Conservation (phyloP, 2,888 invertebrate genomes). For the Arge pagana region DNA sequence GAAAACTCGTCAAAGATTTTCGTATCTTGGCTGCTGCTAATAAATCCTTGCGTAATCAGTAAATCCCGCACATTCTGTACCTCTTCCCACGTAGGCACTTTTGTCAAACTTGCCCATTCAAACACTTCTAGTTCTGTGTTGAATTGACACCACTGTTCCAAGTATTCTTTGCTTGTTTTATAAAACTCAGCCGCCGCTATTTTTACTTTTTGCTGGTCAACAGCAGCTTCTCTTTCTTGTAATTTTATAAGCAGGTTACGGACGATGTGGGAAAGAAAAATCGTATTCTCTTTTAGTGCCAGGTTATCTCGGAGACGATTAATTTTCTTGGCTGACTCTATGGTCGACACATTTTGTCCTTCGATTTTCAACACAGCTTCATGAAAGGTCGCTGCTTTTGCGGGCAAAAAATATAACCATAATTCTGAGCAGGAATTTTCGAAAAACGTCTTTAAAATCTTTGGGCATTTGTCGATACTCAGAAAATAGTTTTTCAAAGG, state of each 20-base stretch:
- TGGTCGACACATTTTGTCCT: too few relatives aligned
- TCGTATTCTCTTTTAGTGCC: conserved; percentile 10
- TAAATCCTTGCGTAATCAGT: conserved; percentile 20
- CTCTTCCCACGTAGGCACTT: conserved; percentile 12
- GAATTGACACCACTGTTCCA: conserved; percentile 22
- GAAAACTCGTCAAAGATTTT: too few relatives aligned
- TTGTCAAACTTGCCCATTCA: conserved; percentile 24
- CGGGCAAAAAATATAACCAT: too few relatives aligned
- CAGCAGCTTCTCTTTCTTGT: conserved; percentile 8
- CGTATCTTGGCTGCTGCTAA: conserved; percentile 20
- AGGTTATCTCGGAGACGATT: conserved; percentile 11
- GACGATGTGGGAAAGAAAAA: conserved; percentile 13
- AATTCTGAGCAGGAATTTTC: too few relatives aligned
- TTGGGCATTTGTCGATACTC: too few relatives aligned
- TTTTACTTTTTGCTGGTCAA: conserved; percentile 22
- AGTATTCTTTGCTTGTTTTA: conserved; percentile 19
- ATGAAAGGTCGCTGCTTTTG: too few relatives aligned
- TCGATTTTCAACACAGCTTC: too few relatives aligned
- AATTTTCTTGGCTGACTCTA: conserved; percentile 1
- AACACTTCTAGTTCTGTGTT: conserved; percentile 25
- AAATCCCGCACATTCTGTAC: conserved; percentile 15
- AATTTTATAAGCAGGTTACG: conserved; percentile 19
- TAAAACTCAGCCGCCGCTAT: conserved; percentile 18
- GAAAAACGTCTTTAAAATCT: too few relatives aligned
- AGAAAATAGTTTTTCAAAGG: too few relatives aligned